Percentiles rank a stretch among this genome's conserved stretches.
Conservation (phyloP, 2,888 invertebrate genomes). For the Nezara viridula region DNA sequence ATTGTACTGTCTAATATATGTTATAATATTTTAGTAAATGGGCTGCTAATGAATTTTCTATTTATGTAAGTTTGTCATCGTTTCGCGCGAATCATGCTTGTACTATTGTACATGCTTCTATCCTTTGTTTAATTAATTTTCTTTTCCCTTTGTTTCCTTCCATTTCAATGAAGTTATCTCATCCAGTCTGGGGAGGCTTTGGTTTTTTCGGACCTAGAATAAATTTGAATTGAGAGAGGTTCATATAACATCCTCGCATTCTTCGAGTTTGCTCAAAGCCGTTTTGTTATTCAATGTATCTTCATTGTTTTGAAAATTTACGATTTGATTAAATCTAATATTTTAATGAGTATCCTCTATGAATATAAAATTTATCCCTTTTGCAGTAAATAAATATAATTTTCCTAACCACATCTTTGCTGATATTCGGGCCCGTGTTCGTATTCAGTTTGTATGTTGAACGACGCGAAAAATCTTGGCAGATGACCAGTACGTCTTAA, state of each 20-base stretch:
- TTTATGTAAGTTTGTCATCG: no score
- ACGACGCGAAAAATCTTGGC: not conserved
- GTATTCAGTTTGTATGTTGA: not conserved
- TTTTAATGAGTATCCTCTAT: not conserved
- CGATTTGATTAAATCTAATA: not conserved
- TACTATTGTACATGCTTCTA: no score
- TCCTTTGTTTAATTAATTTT: no score
- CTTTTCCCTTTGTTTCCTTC: no score
- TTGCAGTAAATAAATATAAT: not conserved
- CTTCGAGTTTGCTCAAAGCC: not conserved
- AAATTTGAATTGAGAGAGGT: not conserved
- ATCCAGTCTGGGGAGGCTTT: not conserved
- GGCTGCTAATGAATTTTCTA: no score
- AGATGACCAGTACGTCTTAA: not conserved
- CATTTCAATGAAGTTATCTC: no score
- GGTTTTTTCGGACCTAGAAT: not conserved
- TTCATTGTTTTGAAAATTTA: not conserved
- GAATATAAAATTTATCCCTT: not conserved
- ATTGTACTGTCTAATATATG: no score
- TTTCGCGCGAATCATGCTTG: no score
- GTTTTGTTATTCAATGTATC: not conserved
- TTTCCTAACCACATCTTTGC: not conserved
- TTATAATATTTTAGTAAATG: no score
- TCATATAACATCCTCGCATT: not conserved
- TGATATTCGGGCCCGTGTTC: not conserved